Percentiles rank a stretch among this genome's conserved stretches.
These are phyloP conservation scores for Ophion ventricosus DNA, from an alignment of 2,888 invertebrate species.

Conservation along the genomic window DNA sequence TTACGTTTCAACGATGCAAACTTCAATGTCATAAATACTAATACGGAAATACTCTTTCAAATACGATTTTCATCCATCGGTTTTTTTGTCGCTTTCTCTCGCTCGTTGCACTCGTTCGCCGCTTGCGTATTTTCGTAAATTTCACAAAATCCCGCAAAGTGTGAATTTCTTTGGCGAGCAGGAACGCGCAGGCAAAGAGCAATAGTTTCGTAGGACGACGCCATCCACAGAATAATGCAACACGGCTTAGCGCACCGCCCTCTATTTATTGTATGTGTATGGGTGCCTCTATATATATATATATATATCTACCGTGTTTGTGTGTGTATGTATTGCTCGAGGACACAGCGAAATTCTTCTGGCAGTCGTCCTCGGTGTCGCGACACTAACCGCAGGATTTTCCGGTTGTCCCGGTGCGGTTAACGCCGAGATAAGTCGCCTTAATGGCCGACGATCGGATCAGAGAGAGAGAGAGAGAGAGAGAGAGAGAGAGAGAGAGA, in stretches of 20 bases:
- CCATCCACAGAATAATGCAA: slow-evolving; percentile 50
- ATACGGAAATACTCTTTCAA: too few relatives aligned
- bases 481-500: slow-evolving; percentile 16
- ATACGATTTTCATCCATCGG: too few relatives aligned
- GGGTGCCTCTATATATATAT: neutral
- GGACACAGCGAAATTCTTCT: slow-evolving; percentile 2
- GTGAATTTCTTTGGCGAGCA: neutral
- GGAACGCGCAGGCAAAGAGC: neutral
- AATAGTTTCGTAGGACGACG: slow-evolving; percentile 31
- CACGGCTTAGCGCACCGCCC: slow-evolving; percentile 34
- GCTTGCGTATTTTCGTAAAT: too few relatives aligned
- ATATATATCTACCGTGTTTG: too few relatives aligned
- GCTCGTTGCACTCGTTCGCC: too few relatives aligned
- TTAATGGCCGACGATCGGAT: slow-evolving; percentile 70
- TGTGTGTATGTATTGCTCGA: slow-evolving; percentile 1
- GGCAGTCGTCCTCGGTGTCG: slow-evolving; percentile 36
- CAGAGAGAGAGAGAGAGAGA: slow-evolving; percentile 49
- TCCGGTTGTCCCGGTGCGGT: slow-evolving; percentile 68
- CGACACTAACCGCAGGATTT: slow-evolving; percentile 67
- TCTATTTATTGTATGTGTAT: slow-evolving; percentile 5
- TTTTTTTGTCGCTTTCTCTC: too few relatives aligned
- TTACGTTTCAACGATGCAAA: too few relatives aligned
- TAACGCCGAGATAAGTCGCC: slow-evolving; percentile 71
- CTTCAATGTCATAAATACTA: too few relatives aligned
- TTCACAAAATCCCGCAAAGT: slow-evolving; percentile 16